Conservation (phyloP, 2,888 invertebrate genomes). For the Diarsia brunnea region DNA sequence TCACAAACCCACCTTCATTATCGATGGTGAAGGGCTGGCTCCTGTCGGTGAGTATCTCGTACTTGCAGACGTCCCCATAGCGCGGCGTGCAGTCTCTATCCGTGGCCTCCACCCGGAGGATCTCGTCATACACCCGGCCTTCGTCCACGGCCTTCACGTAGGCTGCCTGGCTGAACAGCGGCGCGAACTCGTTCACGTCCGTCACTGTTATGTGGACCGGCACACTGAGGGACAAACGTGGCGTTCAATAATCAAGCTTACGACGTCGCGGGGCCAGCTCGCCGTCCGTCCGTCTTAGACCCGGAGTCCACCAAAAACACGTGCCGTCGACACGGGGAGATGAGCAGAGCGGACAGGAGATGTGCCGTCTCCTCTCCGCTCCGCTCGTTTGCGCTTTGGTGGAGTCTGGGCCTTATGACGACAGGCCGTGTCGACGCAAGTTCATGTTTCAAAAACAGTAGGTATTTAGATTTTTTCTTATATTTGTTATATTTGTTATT, state of each 20-base stretch:
- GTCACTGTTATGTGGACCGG: conserved; percentile 98
- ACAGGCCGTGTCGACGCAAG: too few relatives aligned
- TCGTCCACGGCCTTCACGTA: conserved; percentile 98
- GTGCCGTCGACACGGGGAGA: too few relatives aligned
- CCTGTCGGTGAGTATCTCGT: conserved; percentile 96
- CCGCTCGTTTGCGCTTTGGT: too few relatives aligned
- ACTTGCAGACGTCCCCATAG: conserved; percentile 99
- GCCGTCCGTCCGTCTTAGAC: too few relatives aligned
- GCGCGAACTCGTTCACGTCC: conserved; percentile 99
- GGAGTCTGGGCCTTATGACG: too few relatives aligned
- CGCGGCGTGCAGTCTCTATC: conserved; percentile 99
- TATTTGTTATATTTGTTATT: too few relatives aligned
- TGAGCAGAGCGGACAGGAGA: too few relatives aligned
- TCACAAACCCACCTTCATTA: conserved; percentile 93
- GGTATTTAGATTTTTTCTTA: too few relatives aligned
- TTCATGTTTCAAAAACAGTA: too few relatives aligned
- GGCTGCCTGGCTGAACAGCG: conserved; percentile 97
- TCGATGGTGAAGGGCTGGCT: conserved; percentile 96
- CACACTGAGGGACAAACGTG: conserved; percentile 91
- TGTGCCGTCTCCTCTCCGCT: too few relatives aligned
- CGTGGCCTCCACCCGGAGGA: conserved; percentile 97
- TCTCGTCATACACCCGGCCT: conserved; percentile 96
- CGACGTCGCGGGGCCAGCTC: too few relatives aligned
- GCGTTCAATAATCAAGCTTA: background rate
- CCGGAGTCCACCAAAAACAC: too few relatives aligned